These are phyloP conservation scores for Caenorhabditis wallacei DNA, from an alignment of 2,888 invertebrate species.

Conservation along the genomic window DNA sequence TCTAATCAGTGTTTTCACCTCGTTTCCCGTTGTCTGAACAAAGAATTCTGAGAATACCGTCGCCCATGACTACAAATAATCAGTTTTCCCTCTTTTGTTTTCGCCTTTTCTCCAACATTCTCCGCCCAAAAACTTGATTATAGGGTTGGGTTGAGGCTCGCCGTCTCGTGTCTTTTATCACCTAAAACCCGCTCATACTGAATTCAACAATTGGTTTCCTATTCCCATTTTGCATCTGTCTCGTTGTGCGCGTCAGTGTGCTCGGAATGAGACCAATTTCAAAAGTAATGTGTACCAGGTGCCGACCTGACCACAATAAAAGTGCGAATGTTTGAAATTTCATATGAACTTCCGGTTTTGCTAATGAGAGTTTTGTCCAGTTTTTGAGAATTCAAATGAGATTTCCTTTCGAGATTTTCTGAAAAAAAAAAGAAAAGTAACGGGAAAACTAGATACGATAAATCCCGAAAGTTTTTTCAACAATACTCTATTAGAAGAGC, in stretches of 20 bases:
- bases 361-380: neutral
- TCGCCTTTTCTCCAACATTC: constrained; percentile 5
- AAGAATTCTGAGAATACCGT: constrained; percentile 19
- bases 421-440: too few relatives aligned
- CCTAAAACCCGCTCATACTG: neutral
- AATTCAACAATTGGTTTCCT: constrained; percentile 14
- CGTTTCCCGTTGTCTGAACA: neutral
- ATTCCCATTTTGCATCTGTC: constrained; percentile 37
- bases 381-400: constrained; percentile 1
- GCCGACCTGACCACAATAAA: neutral
- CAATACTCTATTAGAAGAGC: too few relatives aligned
- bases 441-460: too few relatives aligned
- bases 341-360: neutral
- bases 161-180: constrained; percentile 1
- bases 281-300: constrained; percentile 34
- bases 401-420: too few relatives aligned
- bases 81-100: constrained; percentile 15
- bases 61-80: constrained; percentile 43
- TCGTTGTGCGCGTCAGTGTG: constrained; percentile 15
- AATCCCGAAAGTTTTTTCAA: too few relatives aligned
- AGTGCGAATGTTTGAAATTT: neutral
- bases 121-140: constrained; percentile 30
- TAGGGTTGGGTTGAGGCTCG: constrained; percentile 8
- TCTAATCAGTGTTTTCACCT: constrained; percentile 21
- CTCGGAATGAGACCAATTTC: constrained; percentile 1